Base-by-base conservation (phyloP, 2,888 invertebrate genomes). In the Eristalis intricaria region DNA sequence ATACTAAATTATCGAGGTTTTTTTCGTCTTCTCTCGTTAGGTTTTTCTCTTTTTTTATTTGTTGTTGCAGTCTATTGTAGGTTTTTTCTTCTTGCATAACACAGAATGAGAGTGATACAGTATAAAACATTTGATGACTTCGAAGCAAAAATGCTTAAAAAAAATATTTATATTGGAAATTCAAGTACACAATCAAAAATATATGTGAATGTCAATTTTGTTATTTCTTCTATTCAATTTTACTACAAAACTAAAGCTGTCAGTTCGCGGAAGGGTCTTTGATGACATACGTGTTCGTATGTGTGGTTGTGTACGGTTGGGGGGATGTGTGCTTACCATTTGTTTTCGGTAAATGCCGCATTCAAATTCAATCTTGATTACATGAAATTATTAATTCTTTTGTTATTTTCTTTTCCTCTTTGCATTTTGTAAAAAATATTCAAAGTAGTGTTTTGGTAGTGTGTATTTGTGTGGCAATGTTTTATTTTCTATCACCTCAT, bases 31-130 rank as follows among this genome's bases (percentile, higher is more conserved):
- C 74, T 64, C 73, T 64, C 65, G 22, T 7, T 69, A 60, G 13
- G 63, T 63, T 38, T 66, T n/a, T 81, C n/a, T 69, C 11, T 43
- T 81, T 76, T 84, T 76, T 50, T 32, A 32, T 32, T 32, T 32
- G 32, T 32, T 32, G 32, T 60, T 56, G 58, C 32, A 32, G 29
- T 32, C 11, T 58, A 56, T 38, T 56, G 8, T 50, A 32, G 10
- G 63, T n/a, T 61, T 68, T 70, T 82, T 73, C 58, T 69, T 83
- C 87, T 87, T 87, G 87, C 87, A 87, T 87, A 87, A 87, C 87
- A 83, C 56, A 81, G 80, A 76, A 71, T 29, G 32, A 82, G 71
- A 77, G 22, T 76, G 32, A 26, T 29, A 60, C 23, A 60, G 23
- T 60, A 23, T 15, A 60, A 60, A 15, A 60, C 15, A 15, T 15